Percentiles rank a stretch among this genome's conserved stretches.
These are phyloP conservation scores for Limnephilus marmoratus DNA, from an alignment of 2,888 invertebrate species.

Conservation along the genomic window DNA sequence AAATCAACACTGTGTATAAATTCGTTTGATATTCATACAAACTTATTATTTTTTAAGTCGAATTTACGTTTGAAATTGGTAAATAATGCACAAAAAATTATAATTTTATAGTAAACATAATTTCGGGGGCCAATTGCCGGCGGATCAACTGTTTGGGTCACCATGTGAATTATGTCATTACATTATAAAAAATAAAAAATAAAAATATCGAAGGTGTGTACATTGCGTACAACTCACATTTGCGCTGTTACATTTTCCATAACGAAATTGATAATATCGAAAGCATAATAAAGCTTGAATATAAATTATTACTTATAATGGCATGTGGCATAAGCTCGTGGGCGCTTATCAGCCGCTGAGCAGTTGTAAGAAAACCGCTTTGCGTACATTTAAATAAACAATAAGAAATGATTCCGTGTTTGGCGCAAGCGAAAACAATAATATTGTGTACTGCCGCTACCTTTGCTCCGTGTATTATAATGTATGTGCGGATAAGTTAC, in stretches of 20 bases:
- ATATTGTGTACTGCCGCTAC: background rate
- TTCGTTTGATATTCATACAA: too few species aligned
- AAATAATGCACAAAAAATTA: too few species aligned
- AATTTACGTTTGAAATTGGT: too few species aligned
- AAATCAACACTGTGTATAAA: too few species aligned
- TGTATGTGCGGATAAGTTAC: background rate
- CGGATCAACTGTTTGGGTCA: too few species aligned
- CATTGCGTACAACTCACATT: background rate
- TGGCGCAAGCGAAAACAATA: background rate
- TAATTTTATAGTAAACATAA: too few species aligned
- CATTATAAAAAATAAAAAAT: too few species aligned
- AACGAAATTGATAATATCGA: background rate
- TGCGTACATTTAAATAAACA: conserved; percentile 50
- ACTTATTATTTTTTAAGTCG: too few species aligned
- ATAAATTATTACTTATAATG: background rate
- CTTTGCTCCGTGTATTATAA: background rate
- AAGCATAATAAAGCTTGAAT: background rate
- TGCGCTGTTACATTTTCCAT: background rate
- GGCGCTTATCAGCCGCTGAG: background rate
- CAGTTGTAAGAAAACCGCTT: conserved; percentile 5
- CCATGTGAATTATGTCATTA: too few species aligned
- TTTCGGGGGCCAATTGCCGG: too few species aligned
- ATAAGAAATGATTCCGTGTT: conserved; percentile 44
- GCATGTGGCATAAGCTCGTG: conserved; percentile 17
- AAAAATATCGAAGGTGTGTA: background rate